Evolutionary conservation across 2,888 invertebrate genomes (phyloP), one percentile per base, ranked within the genome.

Genomic region (Autographa gamma): DNA sequence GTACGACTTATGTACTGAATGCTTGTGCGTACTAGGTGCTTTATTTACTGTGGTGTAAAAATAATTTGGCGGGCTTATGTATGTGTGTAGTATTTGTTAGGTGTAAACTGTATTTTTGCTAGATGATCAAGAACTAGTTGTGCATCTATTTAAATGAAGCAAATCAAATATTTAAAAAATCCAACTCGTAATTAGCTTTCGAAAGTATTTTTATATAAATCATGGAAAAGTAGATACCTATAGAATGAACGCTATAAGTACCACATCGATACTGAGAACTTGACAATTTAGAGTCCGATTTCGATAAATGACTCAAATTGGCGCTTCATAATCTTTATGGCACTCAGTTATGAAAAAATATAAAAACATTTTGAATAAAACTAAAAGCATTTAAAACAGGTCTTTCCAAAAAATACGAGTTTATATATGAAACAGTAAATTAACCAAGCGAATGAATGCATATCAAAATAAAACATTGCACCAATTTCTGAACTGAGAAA

Each of bases 381-480:
- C 61, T 43, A 41, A 58, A 54, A 43, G 4, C 41, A n/a, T 64
- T 54, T 34, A 43, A 61, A 76, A 78, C 74, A 68, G 78, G 78
- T 67, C 2, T 1, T 25, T 25, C 25, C 25, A 25, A 25, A 25
- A 25, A 25, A 25, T 25, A 31, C 7, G 52, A 25, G 11, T 73
- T 67, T 48, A 7, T 41, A 31, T 74, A 72, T 67, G 4, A 68
- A 68, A 67, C 32, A 16, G 25, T 25, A 60, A 62, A 78, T 68
- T 59, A 73, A 62, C 64, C 54, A 54, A 19, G 19, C 52, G 11
- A 48, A 25, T 54, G 43, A 0, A 58, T 60, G 60, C 18, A 52
- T 14, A 16, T 43, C 19, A 11, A 14, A 34, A 14, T 19, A 32
- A 60, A 56, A 61, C 18, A 18, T 19, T 60, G 11, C 19, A 38